A percentile compares a stretch with the other conserved stretches of the same genome.
These are phyloP conservation scores for Drosophila albomicans DNA, from an alignment of 1,140 invertebrate genomes.

Conservation along the genomic window DNA sequence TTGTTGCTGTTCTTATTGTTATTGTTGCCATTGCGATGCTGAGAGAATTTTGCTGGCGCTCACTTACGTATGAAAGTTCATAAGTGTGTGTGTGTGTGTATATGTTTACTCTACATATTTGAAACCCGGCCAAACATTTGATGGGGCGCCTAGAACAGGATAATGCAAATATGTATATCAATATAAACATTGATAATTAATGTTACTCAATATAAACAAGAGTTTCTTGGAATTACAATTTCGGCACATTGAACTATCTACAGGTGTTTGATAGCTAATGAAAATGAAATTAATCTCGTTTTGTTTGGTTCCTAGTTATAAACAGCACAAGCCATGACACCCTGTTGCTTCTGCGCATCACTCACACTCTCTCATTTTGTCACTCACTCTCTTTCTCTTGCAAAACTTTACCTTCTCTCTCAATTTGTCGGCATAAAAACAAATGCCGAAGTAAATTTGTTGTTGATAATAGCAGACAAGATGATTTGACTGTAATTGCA, in stretches of 20 bases:
- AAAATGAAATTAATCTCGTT: background rate
- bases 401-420: conserved; percentile 12
- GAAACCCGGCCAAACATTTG: background rate
- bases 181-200: background rate
- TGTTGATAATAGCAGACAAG: conserved; percentile 17
- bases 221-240: background rate
- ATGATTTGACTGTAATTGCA: conserved; percentile 10
- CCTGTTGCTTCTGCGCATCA: conserved; percentile 55
- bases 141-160: conserved; percentile 1
- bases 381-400: background rate
- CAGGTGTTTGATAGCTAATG: background rate
- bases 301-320: background rate
- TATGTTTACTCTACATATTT: background rate
- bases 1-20: conserved; percentile 27
- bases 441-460: conserved; percentile 27
- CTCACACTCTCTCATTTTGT: conserved; percentile 5
- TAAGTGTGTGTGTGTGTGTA: background rate
- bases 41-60: conserved; percentile 42
- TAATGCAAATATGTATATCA: background rate
- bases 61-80: conserved; percentile 2
- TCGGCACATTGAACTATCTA: background rate
- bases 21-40: conserved; percentile 56
- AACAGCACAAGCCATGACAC: conserved; percentile 31
- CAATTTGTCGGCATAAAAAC: conserved; percentile 33
- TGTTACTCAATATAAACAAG: background rate